Percentiles rank a stretch among this genome's conserved stretches.
Evolutionary conservation across 2,113 vertebrate species (phyloP).

Genomic region (Osmerus mordax): DNA sequence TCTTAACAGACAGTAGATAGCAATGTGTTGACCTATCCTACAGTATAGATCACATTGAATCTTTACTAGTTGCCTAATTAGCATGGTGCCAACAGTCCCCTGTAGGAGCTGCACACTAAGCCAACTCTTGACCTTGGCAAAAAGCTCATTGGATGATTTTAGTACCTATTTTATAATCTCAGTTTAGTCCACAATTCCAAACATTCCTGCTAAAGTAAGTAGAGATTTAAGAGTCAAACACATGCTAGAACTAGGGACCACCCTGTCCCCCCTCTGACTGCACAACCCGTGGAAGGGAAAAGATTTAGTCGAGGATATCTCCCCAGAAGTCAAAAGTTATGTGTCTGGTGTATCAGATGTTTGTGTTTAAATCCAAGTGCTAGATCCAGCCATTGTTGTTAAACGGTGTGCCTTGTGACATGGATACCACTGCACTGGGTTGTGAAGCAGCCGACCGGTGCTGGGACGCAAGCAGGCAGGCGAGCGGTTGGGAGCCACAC

Average conservation of each 20-base stretch:
- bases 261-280: slow-evolving; percentile 15
- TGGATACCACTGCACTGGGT: slow-evolving; percentile 43
- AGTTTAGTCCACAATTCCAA: slow-evolving; percentile 27
- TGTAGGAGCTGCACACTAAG: too few species aligned
- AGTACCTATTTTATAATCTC: background rate
- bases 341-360: slow-evolving; percentile 36
- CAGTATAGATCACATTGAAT: too few species aligned
- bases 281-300: slow-evolving; percentile 23
- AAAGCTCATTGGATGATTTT: too few species aligned
- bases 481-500: slow-evolving; percentile 26
- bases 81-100: too few species aligned
- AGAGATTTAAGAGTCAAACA: too few species aligned
- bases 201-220: background rate
- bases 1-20: too few species aligned
- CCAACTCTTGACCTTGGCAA: too few species aligned
- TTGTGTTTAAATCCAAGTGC: slow-evolving; percentile 40
- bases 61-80: too few species aligned
- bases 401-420: slow-evolving; percentile 50
- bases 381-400: slow-evolving; percentile 47
- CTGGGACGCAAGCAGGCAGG: slow-evolving; percentile 8
- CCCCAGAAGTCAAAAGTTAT: slow-evolving; percentile 31
- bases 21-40: too few species aligned
- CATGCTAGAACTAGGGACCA: background rate
- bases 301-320: slow-evolving; percentile 27
- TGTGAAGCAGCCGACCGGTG: slow-evolving; percentile 34